A percentile compares a stretch with the other conserved stretches of the same genome.
Evolutionary conservation across 2,888 invertebrate species (phyloP).

Genomic region (Temnothorax rugatulus): DNA sequence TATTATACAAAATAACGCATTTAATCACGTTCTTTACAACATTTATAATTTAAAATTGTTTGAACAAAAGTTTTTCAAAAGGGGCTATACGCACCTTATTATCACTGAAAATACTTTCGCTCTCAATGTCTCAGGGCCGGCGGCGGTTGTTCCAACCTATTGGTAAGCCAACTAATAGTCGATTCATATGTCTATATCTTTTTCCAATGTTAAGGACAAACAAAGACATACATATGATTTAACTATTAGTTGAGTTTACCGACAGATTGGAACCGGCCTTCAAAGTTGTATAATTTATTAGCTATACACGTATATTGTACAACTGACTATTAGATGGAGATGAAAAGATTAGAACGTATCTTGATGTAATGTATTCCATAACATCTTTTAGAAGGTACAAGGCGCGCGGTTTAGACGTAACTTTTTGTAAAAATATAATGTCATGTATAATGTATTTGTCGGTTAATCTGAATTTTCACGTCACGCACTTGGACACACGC

Average conservation of each 20-base stretch:
- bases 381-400: conserved; percentile 4
- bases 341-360: background rate
- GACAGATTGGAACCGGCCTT: no score
- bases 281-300: background rate
- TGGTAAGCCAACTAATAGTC: no score
- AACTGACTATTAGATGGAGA: background rate
- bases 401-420: background rate
- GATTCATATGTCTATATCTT: no score
- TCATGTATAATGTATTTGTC: background rate
- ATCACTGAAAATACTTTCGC: conserved; percentile 14
- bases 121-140: background rate
- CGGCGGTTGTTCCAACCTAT: no score
- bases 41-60: background rate
- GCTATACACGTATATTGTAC: background rate
- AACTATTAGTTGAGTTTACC: no score
- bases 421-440: conserved; percentile 26
- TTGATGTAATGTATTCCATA: background rate
- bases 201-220: no score
- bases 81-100: background rate
- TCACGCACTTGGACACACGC: background rate
- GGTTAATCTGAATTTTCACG: conserved; percentile 24
- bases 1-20: background rate
- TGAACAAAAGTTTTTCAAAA: background rate
- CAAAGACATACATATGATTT: no score
- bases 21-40: conserved; percentile 1